Conservation (phyloP, 2,797 vertebrate species). For the Buceros bicornis region DNA sequence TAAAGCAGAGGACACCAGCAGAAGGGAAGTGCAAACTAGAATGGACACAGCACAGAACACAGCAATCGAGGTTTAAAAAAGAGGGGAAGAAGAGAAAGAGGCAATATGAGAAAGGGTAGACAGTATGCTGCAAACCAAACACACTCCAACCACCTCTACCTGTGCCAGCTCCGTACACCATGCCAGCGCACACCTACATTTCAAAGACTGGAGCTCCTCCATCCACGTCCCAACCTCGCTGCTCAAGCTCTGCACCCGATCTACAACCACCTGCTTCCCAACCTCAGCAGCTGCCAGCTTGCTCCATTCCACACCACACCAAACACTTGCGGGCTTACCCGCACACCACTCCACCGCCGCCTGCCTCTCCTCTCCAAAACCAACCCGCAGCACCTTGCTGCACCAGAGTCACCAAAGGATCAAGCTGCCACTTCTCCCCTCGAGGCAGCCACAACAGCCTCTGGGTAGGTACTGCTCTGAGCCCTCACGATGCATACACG, state of each 20-base stretch:
- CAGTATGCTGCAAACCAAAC: background rate
- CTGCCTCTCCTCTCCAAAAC: background rate
- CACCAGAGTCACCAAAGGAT: background rate
- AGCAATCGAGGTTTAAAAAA: background rate
- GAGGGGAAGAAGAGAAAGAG: background rate
- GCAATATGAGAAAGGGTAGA: background rate
- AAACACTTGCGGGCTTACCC: background rate
- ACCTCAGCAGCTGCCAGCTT: background rate
- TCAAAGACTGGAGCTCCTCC: background rate
- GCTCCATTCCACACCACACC: background rate
- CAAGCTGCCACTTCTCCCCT: background rate
- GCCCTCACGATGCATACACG: background rate
- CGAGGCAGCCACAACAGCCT: background rate
- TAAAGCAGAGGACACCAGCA: background rate
- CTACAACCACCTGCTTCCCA: background rate
- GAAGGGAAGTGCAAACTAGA: background rate
- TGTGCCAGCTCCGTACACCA: rapidly evolving
- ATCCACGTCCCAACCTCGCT: background rate
- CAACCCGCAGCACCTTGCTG: rapidly evolving
- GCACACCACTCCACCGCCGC: background rate
- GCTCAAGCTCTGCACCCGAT: background rate
- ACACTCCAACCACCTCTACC: no score
- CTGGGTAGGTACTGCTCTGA: background rate
- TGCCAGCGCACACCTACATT: background rate
- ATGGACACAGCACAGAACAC: background rate